Evolutionary conservation across 1,140 invertebrate species (phyloP), one percentile per base, ranked within the genome.

Genomic region (Anastrepha ludens): DNA sequence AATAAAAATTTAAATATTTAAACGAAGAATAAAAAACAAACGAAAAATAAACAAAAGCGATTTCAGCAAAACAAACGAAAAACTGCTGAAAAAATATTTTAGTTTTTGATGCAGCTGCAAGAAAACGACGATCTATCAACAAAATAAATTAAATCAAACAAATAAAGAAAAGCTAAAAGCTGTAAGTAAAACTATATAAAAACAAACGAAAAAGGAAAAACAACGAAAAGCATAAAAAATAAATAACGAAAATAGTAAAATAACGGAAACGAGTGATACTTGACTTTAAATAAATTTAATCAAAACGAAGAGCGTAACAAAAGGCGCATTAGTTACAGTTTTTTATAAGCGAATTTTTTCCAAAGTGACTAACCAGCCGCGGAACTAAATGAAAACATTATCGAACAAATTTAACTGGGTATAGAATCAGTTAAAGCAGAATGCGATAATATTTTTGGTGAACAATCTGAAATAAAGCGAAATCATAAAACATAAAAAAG

Each of bases 31-130:
- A 11, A 70, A 15, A 44, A 41, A 70, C 20, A 4, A 9, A 78
- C 41, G 70, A 55, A 20, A n/a, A 29, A 81, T 81, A 81, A 81
- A 58, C 74, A 47, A 81, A 70, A 74, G 13, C 67, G 67, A 74
- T 47, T 74, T 47, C 47, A 41, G 44, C 15, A 74, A 74, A n/a
- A 0, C 6, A 7, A 58, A 55, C 70, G 70, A 81, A 44, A 58
- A 55, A 81, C 74, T 81, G 50, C 74, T 55, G 20, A 55, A 50
- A 50, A 29, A 81, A 55, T 81, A 55, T 81, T 50, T 1, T 62
- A 17, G 15, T 1, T 55, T 9, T 11, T 7, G n/a, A 81, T 55
- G 74, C 74, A 81, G 47, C 55, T 62, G 13, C 3, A 20, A 81
- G 29, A 44, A 81, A 81, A 81, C 44, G 17, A 81, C 1, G 47